These are phyloP conservation scores for Daptonema setosum DNA, from an alignment of 2,888 invertebrate species.

Conservation along the genomic window DNA sequence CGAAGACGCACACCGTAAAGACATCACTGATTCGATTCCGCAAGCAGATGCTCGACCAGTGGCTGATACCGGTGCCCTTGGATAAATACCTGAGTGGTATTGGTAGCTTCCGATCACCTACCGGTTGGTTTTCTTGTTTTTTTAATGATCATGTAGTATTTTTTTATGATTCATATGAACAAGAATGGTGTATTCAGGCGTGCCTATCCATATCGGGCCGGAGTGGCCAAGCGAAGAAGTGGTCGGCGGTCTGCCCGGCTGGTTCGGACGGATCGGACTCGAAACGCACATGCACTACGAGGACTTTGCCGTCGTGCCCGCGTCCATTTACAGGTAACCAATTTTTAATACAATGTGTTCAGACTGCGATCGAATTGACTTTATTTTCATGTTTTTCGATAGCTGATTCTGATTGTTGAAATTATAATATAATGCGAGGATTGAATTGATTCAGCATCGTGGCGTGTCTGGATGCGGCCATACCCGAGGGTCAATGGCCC, in stretches of 20 bases:
- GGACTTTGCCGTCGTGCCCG: not conserved
- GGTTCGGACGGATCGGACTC: not conserved
- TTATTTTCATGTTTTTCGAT: too few relatives aligned
- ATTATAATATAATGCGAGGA: too few relatives aligned
- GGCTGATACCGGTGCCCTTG: not conserved
- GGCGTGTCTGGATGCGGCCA: not conserved
- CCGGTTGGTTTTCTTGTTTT: too few relatives aligned
- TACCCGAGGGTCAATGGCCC: not conserved
- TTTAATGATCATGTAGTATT: too few relatives aligned
- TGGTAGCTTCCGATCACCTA: not conserved
- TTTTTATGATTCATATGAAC: too few relatives aligned
- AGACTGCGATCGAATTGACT: too few relatives aligned
- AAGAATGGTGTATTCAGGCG: too few relatives aligned
- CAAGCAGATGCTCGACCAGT: not conserved
- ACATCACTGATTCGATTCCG: not conserved
- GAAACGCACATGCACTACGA: not conserved
- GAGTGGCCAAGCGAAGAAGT: not conserved
- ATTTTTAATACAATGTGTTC: too few relatives aligned
- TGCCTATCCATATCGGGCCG: not conserved
- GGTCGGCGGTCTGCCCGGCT: not conserved
- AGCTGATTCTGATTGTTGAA: too few relatives aligned
- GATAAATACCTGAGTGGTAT: not conserved
- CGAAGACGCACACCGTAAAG: not conserved
- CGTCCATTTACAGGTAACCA: too few relatives aligned
- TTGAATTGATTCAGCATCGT: too few relatives aligned